Evolutionary conservation across 2,888 invertebrate genomes (phyloP), one percentile per base, ranked within the genome.

Genomic region (Scrobipalpa atriplicella): DNA sequence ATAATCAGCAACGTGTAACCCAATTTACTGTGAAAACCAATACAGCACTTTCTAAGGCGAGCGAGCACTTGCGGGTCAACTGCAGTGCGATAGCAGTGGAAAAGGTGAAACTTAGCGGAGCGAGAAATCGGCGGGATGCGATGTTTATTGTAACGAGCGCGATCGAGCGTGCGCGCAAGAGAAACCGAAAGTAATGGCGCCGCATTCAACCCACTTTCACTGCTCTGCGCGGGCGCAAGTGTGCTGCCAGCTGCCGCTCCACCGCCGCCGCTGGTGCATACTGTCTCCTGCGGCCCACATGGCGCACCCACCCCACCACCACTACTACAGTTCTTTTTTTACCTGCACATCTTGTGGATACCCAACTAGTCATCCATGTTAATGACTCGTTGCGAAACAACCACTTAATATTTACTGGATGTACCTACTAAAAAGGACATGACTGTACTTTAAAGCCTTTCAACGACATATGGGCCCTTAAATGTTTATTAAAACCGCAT

Each of bases 201-300:
- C 87, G 89, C 86, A 86, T 85, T 85, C 92, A 92, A 91, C 92
- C 92, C 91, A 92, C 92, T 92, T 92, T 92, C 92, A 92, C 92
- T 92, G 85, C 75, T 83, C 76, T 74, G 79, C 83, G 81, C 84
- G 72, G 75, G 78, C 69, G 67, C 66, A 47, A 47, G 54, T 21
- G 54, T 21, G 54, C 21, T 21, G 54, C 64, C 69, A 68, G 62
- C 71, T 67, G 67, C 70, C 69, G 51, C 61, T 52, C 7, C 51
- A n/a, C 2, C 54, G 38, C 52, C 39, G 19, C 19, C 41, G 41
- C 43, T 56, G 21, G 41, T 39, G 62, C 62, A 43, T 56, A 21
- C n/a, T 39, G n/a, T 16, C 64, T 56, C 19, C 18, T 16, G 38
- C 52, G 36, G 8, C 38, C 63, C 39, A 52, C 38, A 39, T 39